Conservation (phyloP, 1,140 invertebrate species). For the Trachelipus rathkii region DNA sequence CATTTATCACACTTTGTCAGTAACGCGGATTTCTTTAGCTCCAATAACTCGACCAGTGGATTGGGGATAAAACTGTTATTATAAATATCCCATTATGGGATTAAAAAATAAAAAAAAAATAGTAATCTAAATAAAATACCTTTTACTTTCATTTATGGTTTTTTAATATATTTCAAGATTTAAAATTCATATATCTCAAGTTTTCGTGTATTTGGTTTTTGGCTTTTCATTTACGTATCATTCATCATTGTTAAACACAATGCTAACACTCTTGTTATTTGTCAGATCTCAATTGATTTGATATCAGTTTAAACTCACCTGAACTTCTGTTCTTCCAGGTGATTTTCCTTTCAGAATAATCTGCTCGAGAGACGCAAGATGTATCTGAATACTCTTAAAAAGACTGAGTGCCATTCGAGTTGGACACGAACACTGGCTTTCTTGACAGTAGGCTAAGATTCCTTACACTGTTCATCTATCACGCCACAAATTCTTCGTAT, state of each 20-base stretch:
- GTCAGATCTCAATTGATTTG: not conserved
- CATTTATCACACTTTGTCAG: slow-evolving; percentile 84
- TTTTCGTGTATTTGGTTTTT: too few species aligned
- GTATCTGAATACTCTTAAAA: slow-evolving; percentile 82
- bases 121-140: too few species aligned
- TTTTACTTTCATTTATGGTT: too few species aligned
- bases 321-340: slow-evolving; percentile 84
- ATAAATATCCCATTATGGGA: slow-evolving; percentile 23
- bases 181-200: too few species aligned
- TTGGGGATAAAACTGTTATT: slow-evolving; percentile 71
- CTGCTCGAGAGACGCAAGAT: slow-evolving; percentile 69
- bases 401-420: slow-evolving; percentile 78
- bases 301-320: slow-evolving; percentile 57
- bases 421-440: slow-evolving; percentile 78
- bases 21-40: slow-evolving; percentile 83
- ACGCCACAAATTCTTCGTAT: slow-evolving; percentile 81
- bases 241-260: too few species aligned
- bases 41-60: slow-evolving; percentile 86
- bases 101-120: not conserved
- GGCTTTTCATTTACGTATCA: too few species aligned
- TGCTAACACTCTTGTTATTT: too few species aligned
- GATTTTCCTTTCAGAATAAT: slow-evolving; percentile 76
- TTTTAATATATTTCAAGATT: too few species aligned
- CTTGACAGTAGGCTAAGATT: slow-evolving; percentile 83
- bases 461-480: slow-evolving; percentile 82